These are phyloP conservation scores for Myotis yumanensis DNA, from an alignment of 2,113 vertebrate species.

Conservation along the genomic window DNA sequence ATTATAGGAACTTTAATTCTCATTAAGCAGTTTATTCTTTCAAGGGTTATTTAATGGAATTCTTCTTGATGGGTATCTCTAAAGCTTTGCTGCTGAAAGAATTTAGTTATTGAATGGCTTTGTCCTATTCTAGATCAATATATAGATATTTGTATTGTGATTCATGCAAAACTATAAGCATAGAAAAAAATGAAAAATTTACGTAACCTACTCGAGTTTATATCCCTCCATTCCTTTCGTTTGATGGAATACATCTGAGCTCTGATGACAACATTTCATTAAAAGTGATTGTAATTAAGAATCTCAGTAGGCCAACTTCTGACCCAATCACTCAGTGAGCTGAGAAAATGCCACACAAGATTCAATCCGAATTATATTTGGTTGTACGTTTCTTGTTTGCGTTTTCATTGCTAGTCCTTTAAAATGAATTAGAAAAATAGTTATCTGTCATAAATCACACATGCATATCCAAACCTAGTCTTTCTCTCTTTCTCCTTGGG, in stretches of 20 bases:
- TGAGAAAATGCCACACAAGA: not conserved
- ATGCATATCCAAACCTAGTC: not conserved
- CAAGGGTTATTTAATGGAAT: conserved; percentile 62
- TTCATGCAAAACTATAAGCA: conserved; percentile 8
- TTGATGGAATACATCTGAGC: not conserved
- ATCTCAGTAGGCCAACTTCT: not conserved
- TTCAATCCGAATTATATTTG: not conserved
- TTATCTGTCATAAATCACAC: not conserved
- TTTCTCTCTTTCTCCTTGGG: not conserved
- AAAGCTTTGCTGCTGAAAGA: conserved; percentile 47
- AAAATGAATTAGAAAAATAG: not conserved
- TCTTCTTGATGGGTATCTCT: conserved; percentile 29
- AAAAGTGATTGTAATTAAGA: conserved; percentile 37
- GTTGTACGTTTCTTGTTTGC: not conserved
- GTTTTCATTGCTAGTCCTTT: not conserved
- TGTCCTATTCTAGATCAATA: conserved; percentile 8
- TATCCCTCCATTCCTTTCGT: not conserved
- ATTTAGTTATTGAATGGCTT: conserved; percentile 41
- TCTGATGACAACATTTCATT: not conserved
- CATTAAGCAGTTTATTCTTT: conserved; percentile 59
- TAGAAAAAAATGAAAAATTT: not conserved
- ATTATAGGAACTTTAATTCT: conserved; percentile 67
- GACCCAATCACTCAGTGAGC: not conserved
- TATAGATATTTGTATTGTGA: not conserved
- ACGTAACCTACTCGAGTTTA: not conserved